These are phyloP conservation scores for Hystrix brachyura DNA, from an alignment of 2,113 vertebrate genomes.

Conservation along the genomic window DNA sequence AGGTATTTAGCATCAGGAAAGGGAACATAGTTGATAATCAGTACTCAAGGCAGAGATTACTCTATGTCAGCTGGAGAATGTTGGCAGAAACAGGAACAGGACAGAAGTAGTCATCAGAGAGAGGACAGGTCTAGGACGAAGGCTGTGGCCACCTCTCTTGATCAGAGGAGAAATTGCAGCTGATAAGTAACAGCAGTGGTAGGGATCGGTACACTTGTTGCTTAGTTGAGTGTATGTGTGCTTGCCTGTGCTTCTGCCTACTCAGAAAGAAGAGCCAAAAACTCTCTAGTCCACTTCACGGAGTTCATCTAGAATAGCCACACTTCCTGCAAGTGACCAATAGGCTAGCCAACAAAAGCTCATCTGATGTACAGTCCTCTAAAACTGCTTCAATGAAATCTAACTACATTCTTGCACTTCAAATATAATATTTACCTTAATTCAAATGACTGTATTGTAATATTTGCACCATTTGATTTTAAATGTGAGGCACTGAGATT, in stretches of 20 bases:
- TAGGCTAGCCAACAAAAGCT: not conserved
- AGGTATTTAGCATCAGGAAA: not conserved
- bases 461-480: conserved; percentile 17
- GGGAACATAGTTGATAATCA: not conserved
- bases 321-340: not conserved
- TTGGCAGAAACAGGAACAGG: not conserved
- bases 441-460: not conserved
- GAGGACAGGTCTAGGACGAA: not conserved
- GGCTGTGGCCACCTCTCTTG: not conserved
- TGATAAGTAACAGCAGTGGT: not conserved
- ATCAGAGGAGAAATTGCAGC: not conserved
- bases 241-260: not conserved
- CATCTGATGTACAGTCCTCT: not conserved
- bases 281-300: not conserved
- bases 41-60: not conserved
- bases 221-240: accelerated
- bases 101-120: not conserved
- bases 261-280: not conserved
- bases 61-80: not conserved
- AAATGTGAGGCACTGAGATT: not conserved
- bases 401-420: not conserved
- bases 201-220: not conserved
- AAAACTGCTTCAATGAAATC: not conserved
- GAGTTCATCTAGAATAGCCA: not conserved
- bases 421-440: not conserved